Percentiles rank a stretch among this genome's conserved stretches.
Conservation (phyloP, 64 coral and sea anemone species). For the Dendrophyllia cribrosa region DNA sequence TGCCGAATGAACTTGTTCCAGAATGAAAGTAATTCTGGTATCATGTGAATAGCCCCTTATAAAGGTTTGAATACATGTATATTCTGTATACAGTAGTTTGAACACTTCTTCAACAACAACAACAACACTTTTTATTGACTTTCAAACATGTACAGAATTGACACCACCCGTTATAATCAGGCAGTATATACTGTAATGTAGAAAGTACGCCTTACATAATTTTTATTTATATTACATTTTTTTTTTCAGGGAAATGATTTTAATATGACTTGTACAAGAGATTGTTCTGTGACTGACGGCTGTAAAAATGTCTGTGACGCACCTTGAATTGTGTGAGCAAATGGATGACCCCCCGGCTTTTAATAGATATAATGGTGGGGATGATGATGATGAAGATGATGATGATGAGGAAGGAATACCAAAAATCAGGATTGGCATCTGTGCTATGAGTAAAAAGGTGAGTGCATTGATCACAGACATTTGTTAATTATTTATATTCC, state of each 20-base stretch:
- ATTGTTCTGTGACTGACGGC: not conserved
- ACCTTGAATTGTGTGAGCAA: constrained; percentile 8
- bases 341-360: not conserved
- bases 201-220: too few relatives aligned
- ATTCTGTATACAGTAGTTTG: too few relatives aligned
- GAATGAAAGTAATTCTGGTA: too few relatives aligned
- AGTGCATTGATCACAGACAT: not conserved
- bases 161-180: too few relatives aligned
- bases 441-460: constrained; percentile 97
- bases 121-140: too few relatives aligned
- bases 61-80: too few relatives aligned
- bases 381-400: constrained; percentile 38
- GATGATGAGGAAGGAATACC: constrained; percentile 66
- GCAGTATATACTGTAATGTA: too few relatives aligned
- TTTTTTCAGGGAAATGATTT: not conserved
- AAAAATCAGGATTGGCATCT: constrained; percentile 85
- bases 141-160: too few relatives aligned
- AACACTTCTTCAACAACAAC: too few relatives aligned
- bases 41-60: too few relatives aligned
- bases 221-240: not conserved
- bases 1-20: too few relatives aligned
- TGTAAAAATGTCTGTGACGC: constrained; percentile 33
- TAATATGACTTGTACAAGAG: not conserved
- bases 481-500: too few relatives aligned
- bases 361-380: constrained; percentile 11